Base-by-base conservation (phyloP, 2,888 invertebrate species). In the Caenorhabditis uteleia region DNA sequence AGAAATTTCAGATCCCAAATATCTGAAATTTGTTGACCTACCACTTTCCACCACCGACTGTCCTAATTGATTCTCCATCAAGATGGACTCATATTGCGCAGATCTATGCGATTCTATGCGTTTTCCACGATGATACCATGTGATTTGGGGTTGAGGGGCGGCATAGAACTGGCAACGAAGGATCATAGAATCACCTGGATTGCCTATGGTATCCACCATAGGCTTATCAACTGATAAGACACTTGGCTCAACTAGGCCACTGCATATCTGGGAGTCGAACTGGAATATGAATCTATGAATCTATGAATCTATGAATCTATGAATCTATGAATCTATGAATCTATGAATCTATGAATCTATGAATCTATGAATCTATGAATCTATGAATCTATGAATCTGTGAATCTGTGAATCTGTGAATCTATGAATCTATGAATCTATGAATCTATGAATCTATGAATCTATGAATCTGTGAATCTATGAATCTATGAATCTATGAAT, bases 71-170 rank as follows among this genome's bases (percentile, higher is more conserved):
- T 50, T 62, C 1, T 44, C 34, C 0, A 50, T 42, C 31, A 70
- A 47, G 8, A 59, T 36, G 27, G 62, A 54, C 42, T 67, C 70
- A 33, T 60, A 48, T 1, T 58, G 47, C 16, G 70, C 60, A 2
- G 64, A 48, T 25, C 57, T 49, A 31, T 67, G 61, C 16, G 25
- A 31, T 21, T 56, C 59, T 7, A 70, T 34, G 10, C 54, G 45
- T 46, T 58, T 49, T 34, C 70, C 70, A 14, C 60, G 45, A 27
- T 67, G 70, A 31, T 54, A 64, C 70, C 70, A 70, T 0, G 45
- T 40, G 47, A 70, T 64, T 2, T 26, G 39, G 10, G 70, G 62
- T 50, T 70, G 64, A 4, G 38, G 38, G 20, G 38, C 38, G 3
- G 38, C 4, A 6, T 6, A 16, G 14, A 38, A 38, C 4, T 10